These are phyloP conservation scores for Mohoua ochrocephala DNA, from an alignment of 2,113 vertebrate species.

Conservation along the genomic window DNA sequence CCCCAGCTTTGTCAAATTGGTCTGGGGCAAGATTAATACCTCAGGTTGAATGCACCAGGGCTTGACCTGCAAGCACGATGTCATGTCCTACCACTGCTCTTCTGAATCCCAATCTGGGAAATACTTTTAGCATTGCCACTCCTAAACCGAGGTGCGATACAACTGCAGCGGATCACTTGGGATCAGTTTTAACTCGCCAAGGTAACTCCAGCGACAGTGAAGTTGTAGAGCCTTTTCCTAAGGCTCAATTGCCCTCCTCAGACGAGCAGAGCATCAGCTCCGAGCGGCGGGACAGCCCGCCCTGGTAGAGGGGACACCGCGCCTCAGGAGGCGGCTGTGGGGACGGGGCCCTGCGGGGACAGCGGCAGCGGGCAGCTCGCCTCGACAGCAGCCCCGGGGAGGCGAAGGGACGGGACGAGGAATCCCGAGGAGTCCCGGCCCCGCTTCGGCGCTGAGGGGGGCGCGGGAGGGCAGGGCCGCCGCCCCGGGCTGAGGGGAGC, in stretches of 20 bases:
- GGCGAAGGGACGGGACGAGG: no score
- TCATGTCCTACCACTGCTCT: no score
- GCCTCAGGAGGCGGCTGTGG: not conserved
- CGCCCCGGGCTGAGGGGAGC: not conserved
- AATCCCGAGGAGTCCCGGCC: fast-evolving
- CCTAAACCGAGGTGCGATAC: fast-evolving
- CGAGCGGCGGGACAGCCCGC: not conserved
- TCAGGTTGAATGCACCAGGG: not conserved
- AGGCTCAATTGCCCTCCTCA: not conserved
- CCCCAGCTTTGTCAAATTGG: not conserved
- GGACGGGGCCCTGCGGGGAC: not conserved
- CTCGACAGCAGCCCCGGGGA: not conserved
- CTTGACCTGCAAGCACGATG: not conserved
- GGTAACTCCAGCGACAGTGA: fast-evolving
- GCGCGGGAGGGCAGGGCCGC: not conserved
- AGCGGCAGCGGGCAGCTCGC: not conserved
- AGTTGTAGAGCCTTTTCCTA: not conserved
- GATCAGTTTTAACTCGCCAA: not conserved
- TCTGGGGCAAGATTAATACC: fast-evolving
- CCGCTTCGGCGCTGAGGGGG: not conserved
- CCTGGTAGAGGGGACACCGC: fast-evolving
- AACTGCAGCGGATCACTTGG: fast-evolving
- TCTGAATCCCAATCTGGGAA: not conserved
- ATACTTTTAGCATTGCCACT: not conserved
- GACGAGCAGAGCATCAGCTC: fast-evolving